phyloP scores from a whole-genome alignment of 2,113 vertebrate genomes.

The Microcebus murinus region DNA sequence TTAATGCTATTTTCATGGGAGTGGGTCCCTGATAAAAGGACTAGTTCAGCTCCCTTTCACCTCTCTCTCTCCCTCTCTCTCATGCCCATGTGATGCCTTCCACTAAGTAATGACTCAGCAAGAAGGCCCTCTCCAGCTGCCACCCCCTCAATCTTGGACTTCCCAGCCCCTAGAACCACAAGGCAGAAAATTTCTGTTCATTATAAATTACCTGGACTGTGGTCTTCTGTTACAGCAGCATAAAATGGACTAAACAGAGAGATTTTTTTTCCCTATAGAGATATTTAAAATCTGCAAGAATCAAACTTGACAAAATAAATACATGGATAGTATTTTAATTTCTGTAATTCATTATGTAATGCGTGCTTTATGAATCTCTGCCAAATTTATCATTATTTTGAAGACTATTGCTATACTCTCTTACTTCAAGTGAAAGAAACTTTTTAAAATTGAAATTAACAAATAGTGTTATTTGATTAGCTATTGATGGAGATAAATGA shows the following conservation, averaged over 20 bases:
- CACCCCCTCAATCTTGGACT: not conserved
- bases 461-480: not conserved
- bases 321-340: not conserved
- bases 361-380: not conserved
- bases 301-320: not conserved
- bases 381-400: not conserved
- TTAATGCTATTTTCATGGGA: not conserved
- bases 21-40: not conserved
- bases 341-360: not conserved
- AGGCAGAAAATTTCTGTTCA: not conserved
- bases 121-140: not conserved
- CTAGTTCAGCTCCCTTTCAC: not conserved
- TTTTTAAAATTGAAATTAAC: not conserved
- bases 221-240: not conserved
- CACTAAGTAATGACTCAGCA: not conserved
- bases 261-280: not conserved
- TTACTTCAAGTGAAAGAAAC: constrained; percentile 11
- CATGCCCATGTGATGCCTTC: not conserved
- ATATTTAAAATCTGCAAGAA: not conserved
- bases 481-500: not conserved
- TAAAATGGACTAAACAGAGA: not conserved
- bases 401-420: not conserved
- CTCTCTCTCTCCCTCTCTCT: not conserved
- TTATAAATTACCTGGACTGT: not conserved
- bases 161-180: not conserved